Conservation (phyloP, 2,888 invertebrate species). For the Sphecodes monilicornis region DNA sequence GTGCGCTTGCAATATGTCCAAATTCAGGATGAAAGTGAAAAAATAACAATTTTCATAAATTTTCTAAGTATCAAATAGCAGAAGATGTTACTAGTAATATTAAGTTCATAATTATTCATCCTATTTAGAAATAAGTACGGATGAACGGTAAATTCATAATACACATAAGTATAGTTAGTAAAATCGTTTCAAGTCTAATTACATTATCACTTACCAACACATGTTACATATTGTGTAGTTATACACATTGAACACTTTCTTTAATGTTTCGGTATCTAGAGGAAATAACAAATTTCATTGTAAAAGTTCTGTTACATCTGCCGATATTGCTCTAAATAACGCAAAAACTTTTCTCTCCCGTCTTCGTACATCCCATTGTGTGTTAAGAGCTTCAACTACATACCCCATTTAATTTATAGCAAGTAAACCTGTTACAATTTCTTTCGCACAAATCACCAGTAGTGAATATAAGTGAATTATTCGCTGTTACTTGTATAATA, state of each 20-base stretch:
- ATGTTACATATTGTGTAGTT: slow-evolving; percentile 41
- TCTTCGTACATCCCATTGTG: neutral
- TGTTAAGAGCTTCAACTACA: slow-evolving; percentile 9
- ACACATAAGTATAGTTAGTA: slow-evolving; percentile 35
- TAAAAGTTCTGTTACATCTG: slow-evolving; percentile 14
- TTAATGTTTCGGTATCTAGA: slow-evolving; percentile 44
- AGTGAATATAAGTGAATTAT: slow-evolving; percentile 36
- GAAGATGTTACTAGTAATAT: slow-evolving; percentile 30
- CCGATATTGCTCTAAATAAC: slow-evolving; percentile 16
- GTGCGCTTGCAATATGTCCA: slow-evolving; percentile 31
- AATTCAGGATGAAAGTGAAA: slow-evolving; percentile 26
- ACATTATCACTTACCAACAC: slow-evolving; percentile 59
- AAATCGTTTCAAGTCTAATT: slow-evolving; percentile 44
- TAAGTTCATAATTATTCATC: slow-evolving; percentile 29
- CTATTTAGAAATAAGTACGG: slow-evolving; percentile 21
- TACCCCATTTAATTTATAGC: neutral
- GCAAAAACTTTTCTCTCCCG: neutral
- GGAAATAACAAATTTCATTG: slow-evolving; percentile 44
- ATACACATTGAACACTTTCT: slow-evolving; percentile 67
- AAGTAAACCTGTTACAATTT: slow-evolving; percentile 4
- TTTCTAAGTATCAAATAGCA: slow-evolving; percentile 33
- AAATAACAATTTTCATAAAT: slow-evolving; percentile 16
- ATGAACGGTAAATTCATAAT: slow-evolving; percentile 22
- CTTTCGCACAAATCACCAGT: slow-evolving; percentile 6
- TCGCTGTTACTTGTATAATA: slow-evolving; percentile 34